Base-by-base conservation (phyloP, 2,797 vertebrate genomes). In the Halcyon badia region DNA sequence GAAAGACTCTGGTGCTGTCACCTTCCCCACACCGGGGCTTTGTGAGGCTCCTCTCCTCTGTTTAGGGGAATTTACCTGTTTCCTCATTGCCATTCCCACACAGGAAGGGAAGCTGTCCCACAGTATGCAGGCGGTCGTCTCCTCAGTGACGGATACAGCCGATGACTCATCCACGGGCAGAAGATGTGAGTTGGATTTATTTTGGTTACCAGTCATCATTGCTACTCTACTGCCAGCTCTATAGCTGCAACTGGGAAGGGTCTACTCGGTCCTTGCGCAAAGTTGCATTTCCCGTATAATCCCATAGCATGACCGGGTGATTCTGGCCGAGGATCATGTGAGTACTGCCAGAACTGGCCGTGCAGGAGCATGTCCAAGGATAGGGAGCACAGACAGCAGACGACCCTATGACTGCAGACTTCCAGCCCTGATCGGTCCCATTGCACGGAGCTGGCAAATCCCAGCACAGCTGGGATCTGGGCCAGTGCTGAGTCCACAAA, bases 101-200 rank as follows among this genome's bases (percentile, higher is more conserved):
- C 91, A 97, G 97, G 95, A 82, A 54, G 52, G 66, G 33, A 95
- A 89, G 75, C 17, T 46, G 25, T 42, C 60, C 83, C 4, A 0
- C 2, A 4, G 35, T n/a, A 71, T n/a, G 10, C 80, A 52, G 56
- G 9, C 10, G 0, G 52, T 30, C 77, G 26, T 73, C 91, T 61
- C 91, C 61, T 24, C 11, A 0, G 42, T 60, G 60, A 78, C 30
- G 6, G 83, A 87, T 12, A 15, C 80, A 85, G 70, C 85, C 20
- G 2, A 25, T 89, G 96, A 94, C 93, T 93, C 96, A 87, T 26
- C 81, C 60, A 37, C 0, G 0, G 48, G 83, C 90, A 96, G 86
- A 82, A 95, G 44, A 83, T 87, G 97, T 97, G 86, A 97, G 97
- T 96, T 82, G 77, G 60, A 82, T 80, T 92, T 93, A 87, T 94